These are phyloP conservation scores for Brachypalpus laphriformis DNA, from an alignment of 2,888 invertebrate genomes.

Conservation along the genomic window DNA sequence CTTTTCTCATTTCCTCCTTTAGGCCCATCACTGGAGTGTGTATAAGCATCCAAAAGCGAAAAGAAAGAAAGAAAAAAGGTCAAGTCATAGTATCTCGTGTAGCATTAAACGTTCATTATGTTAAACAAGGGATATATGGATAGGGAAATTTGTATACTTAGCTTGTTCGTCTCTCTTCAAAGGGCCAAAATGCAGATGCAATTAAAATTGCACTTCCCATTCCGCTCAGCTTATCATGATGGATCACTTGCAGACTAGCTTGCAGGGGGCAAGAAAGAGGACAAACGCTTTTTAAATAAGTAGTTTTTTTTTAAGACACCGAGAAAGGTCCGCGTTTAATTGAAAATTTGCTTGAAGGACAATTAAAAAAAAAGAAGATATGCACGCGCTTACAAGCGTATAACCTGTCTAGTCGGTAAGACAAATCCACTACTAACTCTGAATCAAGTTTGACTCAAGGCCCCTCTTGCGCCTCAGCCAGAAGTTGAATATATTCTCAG, in stretches of 20 bases:
- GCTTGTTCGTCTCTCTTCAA: background rate
- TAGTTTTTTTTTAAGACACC: slow-evolving; percentile 5
- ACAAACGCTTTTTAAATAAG: slow-evolving; percentile 36
- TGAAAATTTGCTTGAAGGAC: slow-evolving; percentile 60
- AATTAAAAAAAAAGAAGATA: slow-evolving; percentile 25
- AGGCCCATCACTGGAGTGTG: background rate
- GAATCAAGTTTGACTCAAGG: slow-evolving; percentile 21
- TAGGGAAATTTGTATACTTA: background rate
- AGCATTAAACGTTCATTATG: slow-evolving; percentile 44
- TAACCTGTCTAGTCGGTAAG: background rate
- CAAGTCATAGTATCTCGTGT: slow-evolving; percentile 26
- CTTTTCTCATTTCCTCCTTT: background rate
- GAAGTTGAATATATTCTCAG: slow-evolving; percentile 17
- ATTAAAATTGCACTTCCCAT: slow-evolving; percentile 54
- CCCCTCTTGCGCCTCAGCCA: no score
- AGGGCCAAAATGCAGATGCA: slow-evolving; percentile 53
- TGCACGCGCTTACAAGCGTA: background rate
- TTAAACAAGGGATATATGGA: slow-evolving; percentile 24
- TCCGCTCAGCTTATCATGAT: slow-evolving; percentile 5
- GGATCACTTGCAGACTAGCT: slow-evolving; percentile 33
- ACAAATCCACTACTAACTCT: slow-evolving; percentile 14
- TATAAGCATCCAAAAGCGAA: slow-evolving; percentile 7
- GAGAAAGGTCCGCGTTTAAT: slow-evolving; percentile 53
- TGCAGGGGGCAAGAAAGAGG: background rate
- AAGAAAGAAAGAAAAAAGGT: slow-evolving; percentile 15